Conservation (phyloP, 35 echinoderm and acorn worm genomes). For the Ophioderma brevispina region DNA sequence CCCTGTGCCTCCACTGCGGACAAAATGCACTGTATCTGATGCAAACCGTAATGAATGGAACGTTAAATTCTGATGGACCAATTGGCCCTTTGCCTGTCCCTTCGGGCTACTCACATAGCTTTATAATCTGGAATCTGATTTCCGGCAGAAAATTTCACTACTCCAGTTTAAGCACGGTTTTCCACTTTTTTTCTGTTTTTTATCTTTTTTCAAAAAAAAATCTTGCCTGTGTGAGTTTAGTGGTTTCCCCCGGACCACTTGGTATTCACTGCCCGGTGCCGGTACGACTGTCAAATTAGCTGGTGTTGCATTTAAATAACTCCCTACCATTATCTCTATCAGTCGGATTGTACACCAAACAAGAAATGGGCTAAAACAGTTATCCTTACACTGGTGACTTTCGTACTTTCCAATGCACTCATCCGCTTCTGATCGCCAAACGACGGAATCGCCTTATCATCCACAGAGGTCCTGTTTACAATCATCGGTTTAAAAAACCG, state of each 20-base stretch:
- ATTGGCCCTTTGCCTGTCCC: background rate
- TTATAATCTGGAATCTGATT: background rate
- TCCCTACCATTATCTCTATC: background rate
- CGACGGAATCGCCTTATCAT: too few relatives aligned
- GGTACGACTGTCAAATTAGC: background rate
- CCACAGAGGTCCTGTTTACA: too few relatives aligned
- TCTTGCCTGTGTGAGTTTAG: background rate
- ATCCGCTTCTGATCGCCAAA: too few relatives aligned
- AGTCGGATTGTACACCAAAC: background rate
- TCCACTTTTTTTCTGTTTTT: background rate
- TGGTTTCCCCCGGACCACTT: background rate
- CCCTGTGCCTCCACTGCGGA: background rate
- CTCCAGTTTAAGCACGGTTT: background rate
- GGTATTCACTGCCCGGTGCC: background rate
- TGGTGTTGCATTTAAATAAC: background rate
- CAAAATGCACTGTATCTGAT: background rate
- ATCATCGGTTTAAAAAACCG: too few relatives aligned
- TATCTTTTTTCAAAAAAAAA: too few relatives aligned
- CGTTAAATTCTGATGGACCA: background rate
- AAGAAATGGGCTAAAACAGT: background rate
- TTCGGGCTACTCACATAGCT: background rate
- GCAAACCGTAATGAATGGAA: background rate
- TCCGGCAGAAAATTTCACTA: background rate
- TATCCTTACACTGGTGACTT: background rate
- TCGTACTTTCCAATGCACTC: background rate